Conservation (phyloP, 64 coral and sea anemone species). For the Stichodactyla mertensii region DNA sequence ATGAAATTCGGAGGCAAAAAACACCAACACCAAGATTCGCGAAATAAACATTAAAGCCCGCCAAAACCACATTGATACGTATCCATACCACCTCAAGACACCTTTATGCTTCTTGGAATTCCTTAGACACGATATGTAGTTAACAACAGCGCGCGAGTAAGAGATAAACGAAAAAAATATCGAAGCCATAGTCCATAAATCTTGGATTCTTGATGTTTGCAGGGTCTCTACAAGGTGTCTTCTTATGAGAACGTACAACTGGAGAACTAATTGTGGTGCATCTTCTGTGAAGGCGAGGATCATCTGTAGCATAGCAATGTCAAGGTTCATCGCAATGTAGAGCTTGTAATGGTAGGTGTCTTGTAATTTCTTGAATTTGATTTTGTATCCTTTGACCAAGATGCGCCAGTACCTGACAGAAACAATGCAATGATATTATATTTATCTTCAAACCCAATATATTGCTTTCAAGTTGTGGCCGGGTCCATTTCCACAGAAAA, state of each 20-base stretch:
- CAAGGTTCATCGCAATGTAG: constrained; percentile 68
- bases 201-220: constrained; percentile 23
- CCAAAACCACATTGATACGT: constrained; percentile 80
- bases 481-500: too few relatives aligned
- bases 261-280: constrained; percentile 73
- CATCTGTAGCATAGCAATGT: constrained; percentile 72
- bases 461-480: too few relatives aligned
- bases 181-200: constrained; percentile 77
- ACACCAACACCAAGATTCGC: constrained; percentile 67
- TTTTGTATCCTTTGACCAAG: constrained; percentile 57
- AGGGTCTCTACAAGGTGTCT: constrained; percentile 30
- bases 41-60: constrained; percentile 80
- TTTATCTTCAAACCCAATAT: too few relatives aligned
- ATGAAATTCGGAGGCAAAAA: constrained; percentile 74
- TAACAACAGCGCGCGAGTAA: constrained; percentile 78
- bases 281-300: constrained; percentile 84
- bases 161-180: constrained; percentile 83
- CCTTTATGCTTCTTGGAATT: constrained; percentile 83
- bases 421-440: background rate
- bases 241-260: constrained; percentile 70
- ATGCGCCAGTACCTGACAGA: constrained; percentile 68
- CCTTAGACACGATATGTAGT: constrained; percentile 70
- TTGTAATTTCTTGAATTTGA: constrained; percentile 54
- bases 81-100: constrained; percentile 76
- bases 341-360: constrained; percentile 43